Percentiles rank a stretch among this genome's conserved stretches.
phyloP scores from a whole-genome alignment of 2,113 vertebrate species.

The Peucedramus taeniatus region DNA sequence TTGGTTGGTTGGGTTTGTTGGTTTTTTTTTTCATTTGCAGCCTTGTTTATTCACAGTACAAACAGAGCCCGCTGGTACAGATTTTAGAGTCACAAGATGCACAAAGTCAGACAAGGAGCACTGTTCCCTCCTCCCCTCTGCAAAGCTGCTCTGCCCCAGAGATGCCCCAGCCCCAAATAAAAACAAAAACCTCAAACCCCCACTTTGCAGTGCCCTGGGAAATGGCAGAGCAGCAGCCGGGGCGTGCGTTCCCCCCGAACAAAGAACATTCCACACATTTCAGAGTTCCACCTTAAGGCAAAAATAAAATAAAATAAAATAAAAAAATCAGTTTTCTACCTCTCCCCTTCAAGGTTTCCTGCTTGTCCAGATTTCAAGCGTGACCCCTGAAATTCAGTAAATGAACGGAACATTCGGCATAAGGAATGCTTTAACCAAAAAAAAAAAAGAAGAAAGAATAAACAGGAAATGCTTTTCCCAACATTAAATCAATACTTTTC shows the following conservation, averaged over 20 bases:
- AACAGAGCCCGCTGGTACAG: not conserved
- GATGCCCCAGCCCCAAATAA: not conserved
- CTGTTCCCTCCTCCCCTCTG: not conserved
- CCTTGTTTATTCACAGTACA: conserved; percentile 14
- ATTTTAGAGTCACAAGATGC: not conserved
- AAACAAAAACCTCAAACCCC: not conserved
- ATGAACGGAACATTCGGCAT: not conserved
- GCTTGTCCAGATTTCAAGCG: not conserved
- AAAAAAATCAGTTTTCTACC: not conserved
- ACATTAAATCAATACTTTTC: not conserved
- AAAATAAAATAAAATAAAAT: not conserved
- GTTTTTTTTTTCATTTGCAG: not conserved
- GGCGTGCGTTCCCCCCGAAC: not conserved
- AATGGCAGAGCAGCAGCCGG: not conserved
- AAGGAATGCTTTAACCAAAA: not conserved
- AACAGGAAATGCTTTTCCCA: not conserved
- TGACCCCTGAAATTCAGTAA: not conserved
- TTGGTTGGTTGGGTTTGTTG: too few species aligned
- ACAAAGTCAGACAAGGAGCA: not conserved
- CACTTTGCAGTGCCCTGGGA: not conserved
- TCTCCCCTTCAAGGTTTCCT: not conserved
- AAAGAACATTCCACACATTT: not conserved
- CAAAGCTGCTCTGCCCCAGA: not conserved
- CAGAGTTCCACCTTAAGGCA: not conserved
- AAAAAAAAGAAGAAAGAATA: not conserved